These are phyloP conservation scores for Mesochorus sp. DNA, from an alignment of 2,888 invertebrate species.

Conservation along the genomic window DNA sequence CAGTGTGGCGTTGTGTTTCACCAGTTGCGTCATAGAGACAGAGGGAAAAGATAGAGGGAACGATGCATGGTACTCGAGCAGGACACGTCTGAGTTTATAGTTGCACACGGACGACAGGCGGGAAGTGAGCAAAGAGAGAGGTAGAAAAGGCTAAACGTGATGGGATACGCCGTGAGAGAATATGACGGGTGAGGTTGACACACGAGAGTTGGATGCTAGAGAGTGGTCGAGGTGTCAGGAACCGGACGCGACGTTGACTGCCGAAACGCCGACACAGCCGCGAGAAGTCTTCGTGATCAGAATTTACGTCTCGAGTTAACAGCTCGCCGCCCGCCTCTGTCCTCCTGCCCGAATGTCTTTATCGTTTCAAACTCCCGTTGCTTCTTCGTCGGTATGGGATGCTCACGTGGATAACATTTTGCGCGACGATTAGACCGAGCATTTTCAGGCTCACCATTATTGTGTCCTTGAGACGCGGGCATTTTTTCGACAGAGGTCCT, in stretches of 20 bases:
- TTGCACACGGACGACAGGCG: slow-evolving; percentile 32
- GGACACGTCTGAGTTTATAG: slow-evolving; percentile 40
- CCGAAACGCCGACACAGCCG: slow-evolving; percentile 52
- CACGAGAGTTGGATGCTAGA: slow-evolving; percentile 23
- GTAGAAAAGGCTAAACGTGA: slow-evolving; percentile 6
- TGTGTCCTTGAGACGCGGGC: neutral
- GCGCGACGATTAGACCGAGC: neutral
- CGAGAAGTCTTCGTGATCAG: slow-evolving; percentile 66
- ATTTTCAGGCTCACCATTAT: too few species aligned
- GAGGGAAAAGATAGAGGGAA: slow-evolving; percentile 12
- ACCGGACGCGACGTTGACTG: slow-evolving; percentile 70
- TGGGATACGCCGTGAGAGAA: neutral
- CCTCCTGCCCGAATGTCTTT: slow-evolving; percentile 16
- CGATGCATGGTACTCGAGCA: slow-evolving; percentile 16
- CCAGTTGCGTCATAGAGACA: slow-evolving; percentile 26
- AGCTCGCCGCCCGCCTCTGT: slow-evolving; percentile 34
- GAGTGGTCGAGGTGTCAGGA: slow-evolving; percentile 63
- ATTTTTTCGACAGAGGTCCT: neutral
- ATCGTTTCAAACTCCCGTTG: slow-evolving; percentile 29
- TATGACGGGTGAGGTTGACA: neutral
- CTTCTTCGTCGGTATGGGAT: slow-evolving; percentile 23
- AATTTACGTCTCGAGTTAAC: slow-evolving; percentile 66
- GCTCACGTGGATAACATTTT: slow-evolving; percentile 5
- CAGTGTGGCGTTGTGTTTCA: neutral
- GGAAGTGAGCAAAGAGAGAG: slow-evolving; percentile 34